A percentile compares a stretch with the other conserved stretches of the same genome.
phyloP scores from a whole-genome alignment of 2,888 invertebrate species.

The Beris morrisii region DNA sequence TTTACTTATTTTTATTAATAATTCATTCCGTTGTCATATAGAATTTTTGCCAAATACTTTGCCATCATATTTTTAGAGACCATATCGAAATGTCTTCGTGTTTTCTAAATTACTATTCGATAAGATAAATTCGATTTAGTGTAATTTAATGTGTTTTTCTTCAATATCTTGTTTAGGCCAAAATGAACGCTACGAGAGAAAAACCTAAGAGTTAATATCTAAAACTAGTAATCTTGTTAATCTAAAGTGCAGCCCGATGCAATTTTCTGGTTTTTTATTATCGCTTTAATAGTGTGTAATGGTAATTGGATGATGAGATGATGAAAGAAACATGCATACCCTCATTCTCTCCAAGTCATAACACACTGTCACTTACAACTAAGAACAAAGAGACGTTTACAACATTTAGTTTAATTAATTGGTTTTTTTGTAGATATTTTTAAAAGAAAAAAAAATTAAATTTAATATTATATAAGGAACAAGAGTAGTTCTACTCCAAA shows the following conservation, averaged over 20 bases:
- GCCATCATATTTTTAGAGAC: neutral
- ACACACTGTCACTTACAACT: neutral
- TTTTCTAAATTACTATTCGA: conserved; percentile 12
- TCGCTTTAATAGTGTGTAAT: neutral
- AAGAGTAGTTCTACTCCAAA: too few relatives aligned
- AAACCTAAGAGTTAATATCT: conserved; percentile 9
- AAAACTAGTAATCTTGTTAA: conserved; percentile 13
- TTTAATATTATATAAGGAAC: neutral
- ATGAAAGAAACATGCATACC: conserved; percentile 1
- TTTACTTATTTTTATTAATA: neutral
- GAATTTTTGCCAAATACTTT: neutral
- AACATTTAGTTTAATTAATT: conserved; percentile 4
- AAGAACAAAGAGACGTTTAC: neutral
- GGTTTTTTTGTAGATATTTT: neutral
- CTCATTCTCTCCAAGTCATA: neutral
- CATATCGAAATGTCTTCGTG: conserved; percentile 13
- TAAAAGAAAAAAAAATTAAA: neutral
- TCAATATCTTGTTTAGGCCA: neutral
- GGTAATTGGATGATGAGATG: neutral
- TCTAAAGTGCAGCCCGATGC: conserved; percentile 29
- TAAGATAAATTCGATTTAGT: neutral
- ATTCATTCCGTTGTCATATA: neutral
- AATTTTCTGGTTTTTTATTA: neutral
- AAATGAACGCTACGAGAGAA: neutral
- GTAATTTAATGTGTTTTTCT: too few relatives aligned